Evolutionary conservation across 2,888 invertebrate genomes (phyloP), one percentile per base, ranked within the genome.

Genomic region (Drosophila algonquin): DNA sequence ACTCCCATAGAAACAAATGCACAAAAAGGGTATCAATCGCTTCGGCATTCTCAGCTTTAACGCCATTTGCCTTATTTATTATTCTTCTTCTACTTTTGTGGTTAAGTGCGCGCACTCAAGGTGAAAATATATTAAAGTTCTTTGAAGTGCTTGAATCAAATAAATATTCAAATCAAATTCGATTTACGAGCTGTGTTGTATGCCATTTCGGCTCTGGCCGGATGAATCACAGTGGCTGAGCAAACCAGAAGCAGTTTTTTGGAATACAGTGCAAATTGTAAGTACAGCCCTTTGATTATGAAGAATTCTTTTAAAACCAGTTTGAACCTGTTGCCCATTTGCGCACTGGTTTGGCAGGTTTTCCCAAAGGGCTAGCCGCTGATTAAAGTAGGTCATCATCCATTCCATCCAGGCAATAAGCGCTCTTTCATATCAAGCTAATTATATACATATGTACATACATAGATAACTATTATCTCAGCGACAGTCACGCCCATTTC

Each of bases 61-160:
- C 68, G 72, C 74, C 65, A 63, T 57, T 63, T 77, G 51, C 64
- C 47, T 40, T 32, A 50, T 44, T 64, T 57, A 53, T 72, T 53
- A 24, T 55, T 53, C 57, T 62, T 40, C 56, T 73, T 27, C 57
- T 69, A 27, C 77, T 40, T 79, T 73, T 73, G 79, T 76, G 82
- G 82, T 75, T 84, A 81, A 82, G 84, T 81, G 77, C 82, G 80
- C 77, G 82, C 52, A 85, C 80, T 80, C 81, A 82, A 85, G 82
- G 82, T 80, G 82, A 82, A 82, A 80, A 82, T 85, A 76, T 80
- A 80, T 82, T 82, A 71, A 40, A 77, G 81, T 82, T 84, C 81
- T 84, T 84, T 75, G 71, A 64, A 85, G 80, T 85, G 73, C 71
- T 73, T 78, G 55, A 40, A n/a, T 40, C 40, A 40, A 40, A 40